These are phyloP conservation scores for Strigops habroptila DNA, from an alignment of 2,113 vertebrate genomes.

Conservation along the genomic window DNA sequence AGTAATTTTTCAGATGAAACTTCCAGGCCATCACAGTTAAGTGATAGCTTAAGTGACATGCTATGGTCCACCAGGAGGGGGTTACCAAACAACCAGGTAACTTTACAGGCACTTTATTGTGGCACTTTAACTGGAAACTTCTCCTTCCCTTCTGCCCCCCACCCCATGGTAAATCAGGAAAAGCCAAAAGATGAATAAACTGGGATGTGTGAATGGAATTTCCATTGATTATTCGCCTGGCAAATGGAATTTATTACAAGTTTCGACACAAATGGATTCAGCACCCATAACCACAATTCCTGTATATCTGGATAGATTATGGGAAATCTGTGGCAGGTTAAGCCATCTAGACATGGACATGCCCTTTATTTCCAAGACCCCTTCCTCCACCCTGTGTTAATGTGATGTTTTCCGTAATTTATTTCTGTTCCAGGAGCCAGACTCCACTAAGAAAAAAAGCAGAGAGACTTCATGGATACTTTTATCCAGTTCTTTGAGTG, in stretches of 20 bases:
- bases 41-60: neutral
- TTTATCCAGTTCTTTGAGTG: neutral
- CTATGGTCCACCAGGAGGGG: neutral
- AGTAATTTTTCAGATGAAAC: neutral
- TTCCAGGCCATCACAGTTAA: neutral
- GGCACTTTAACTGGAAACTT: neutral
- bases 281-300: neutral
- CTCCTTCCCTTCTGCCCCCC: neutral
- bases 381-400: neutral
- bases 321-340: neutral
- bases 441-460: neutral
- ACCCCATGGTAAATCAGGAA: neutral
- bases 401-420: neutral
- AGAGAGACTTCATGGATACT: neutral
- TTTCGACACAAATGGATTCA: neutral
- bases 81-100: neutral
- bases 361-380: neutral
- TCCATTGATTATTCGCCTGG: neutral
- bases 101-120: neutral
- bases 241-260: neutral
- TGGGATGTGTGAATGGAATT: neutral
- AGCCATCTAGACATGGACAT: neutral
- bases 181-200: neutral
- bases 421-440: neutral
- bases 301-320: neutral